Conservation (phyloP, 2,113 vertebrate genomes). For the Poecile atricapillus region DNA sequence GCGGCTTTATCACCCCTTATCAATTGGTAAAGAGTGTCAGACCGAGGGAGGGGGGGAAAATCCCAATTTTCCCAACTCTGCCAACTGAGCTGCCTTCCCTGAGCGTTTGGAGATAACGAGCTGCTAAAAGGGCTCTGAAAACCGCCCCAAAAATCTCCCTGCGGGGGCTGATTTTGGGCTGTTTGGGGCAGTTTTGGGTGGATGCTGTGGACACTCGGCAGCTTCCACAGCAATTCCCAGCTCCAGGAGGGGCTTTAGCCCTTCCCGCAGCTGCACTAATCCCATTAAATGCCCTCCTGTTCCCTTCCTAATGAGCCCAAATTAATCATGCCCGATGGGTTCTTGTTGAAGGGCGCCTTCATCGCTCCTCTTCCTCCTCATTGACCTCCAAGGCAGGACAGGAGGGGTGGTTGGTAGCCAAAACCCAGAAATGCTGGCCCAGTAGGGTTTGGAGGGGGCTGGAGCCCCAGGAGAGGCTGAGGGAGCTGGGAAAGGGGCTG, state of each 20-base stretch:
- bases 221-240: background rate
- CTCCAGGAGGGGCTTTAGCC: background rate
- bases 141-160: rapidly evolving
- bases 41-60: background rate
- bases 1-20: slow-evolving; percentile 41
- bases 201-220: rapidly evolving
- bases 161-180: background rate
- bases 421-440: background rate
- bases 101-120: background rate
- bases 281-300: background rate
- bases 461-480: background rate
- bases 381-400: background rate
- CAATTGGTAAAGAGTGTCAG: background rate
- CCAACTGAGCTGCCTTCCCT: background rate
- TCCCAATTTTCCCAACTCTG: background rate
- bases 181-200: background rate
- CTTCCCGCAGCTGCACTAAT: background rate
- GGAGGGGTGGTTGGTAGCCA: background rate
- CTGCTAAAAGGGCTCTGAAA: background rate
- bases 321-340: background rate
- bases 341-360: background rate
- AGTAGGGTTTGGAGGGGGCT: background rate
- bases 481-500: background rate
- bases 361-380: background rate
- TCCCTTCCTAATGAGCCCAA: background rate